Conservation (phyloP, 35 echinoderm and acorn worm species). For the Acanthaster planci region DNA sequence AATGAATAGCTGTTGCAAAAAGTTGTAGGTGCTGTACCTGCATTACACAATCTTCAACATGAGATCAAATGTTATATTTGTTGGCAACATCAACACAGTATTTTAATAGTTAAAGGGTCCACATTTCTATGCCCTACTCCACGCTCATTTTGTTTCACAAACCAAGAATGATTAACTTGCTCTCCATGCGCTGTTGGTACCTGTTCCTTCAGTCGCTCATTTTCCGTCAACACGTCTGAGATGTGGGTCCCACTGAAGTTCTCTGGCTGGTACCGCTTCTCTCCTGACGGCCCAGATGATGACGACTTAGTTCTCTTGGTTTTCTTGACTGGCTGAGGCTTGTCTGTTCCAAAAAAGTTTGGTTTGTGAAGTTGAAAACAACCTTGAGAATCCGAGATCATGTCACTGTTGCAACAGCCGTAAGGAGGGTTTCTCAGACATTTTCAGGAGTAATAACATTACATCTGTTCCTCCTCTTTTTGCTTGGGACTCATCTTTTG, state of each 20-base stretch:
- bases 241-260: constrained; percentile 92
- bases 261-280: constrained; percentile 70
- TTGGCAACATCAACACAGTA: neutral
- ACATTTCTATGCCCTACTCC: neutral
- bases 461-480: too few relatives aligned
- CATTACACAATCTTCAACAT: too few relatives aligned
- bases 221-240: constrained; percentile 90
- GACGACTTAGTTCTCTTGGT: neutral
- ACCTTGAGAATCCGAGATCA: too few relatives aligned
- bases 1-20: too few relatives aligned
- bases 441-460: too few relatives aligned
- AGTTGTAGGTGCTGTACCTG: too few relatives aligned
- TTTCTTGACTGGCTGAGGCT: neutral
- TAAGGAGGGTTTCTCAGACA: too few relatives aligned
- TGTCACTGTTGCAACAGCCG: too few relatives aligned
- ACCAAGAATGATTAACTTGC: neutral
- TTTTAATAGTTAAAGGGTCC: neutral
- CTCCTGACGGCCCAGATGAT: neutral
- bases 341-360: neutral
- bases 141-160: neutral
- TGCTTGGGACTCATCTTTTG: too few relatives aligned
- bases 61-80: too few relatives aligned
- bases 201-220: constrained; percentile 87
- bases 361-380: too few relatives aligned
- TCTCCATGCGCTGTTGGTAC: constrained; percentile 6